Percentiles rank a stretch among this genome's conserved stretches.
Evolutionary conservation across 2,113 vertebrate species (phyloP).

Genomic region (Eonycteris spelaea): DNA sequence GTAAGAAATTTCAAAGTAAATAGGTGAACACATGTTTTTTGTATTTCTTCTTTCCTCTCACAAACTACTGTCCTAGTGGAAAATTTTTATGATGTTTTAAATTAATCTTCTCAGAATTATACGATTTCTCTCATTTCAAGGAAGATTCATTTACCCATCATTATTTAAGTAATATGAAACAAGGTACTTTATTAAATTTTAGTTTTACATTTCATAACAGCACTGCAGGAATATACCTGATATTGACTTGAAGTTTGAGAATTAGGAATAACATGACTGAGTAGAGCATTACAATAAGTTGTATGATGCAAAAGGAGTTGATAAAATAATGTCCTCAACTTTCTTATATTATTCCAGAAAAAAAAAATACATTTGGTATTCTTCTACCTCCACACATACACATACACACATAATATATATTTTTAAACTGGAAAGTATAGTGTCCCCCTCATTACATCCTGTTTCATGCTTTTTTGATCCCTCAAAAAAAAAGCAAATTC

Average conservation of each 20-base stretch:
- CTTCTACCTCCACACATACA: neutral
- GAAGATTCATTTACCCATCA: neutral
- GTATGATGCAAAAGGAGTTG: neutral
- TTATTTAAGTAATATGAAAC: slow-evolving; percentile 53
- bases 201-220: slow-evolving; percentile 33
- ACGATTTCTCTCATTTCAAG: neutral
- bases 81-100: slow-evolving; percentile 61
- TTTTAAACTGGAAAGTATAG: neutral
- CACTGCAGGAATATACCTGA: slow-evolving; percentile 26
- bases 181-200: slow-evolving; percentile 60
- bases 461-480: neutral
- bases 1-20: slow-evolving; percentile 48
- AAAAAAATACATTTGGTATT: accelerated
- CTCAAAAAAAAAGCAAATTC: neutral
- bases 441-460: neutral
- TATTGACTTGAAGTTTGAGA: slow-evolving; percentile 54
- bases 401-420: neutral
- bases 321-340: slow-evolving; percentile 25
- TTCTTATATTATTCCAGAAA: slow-evolving; percentile 39
- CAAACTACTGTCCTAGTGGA: neutral
- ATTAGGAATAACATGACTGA: slow-evolving; percentile 43
- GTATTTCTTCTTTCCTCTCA: neutral
- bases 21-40: neutral
- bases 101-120: slow-evolving; percentile 54
- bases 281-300: slow-evolving; percentile 46